Base-by-base conservation (phyloP, 2,113 vertebrate genomes). In the Silurus meridionalis region DNA sequence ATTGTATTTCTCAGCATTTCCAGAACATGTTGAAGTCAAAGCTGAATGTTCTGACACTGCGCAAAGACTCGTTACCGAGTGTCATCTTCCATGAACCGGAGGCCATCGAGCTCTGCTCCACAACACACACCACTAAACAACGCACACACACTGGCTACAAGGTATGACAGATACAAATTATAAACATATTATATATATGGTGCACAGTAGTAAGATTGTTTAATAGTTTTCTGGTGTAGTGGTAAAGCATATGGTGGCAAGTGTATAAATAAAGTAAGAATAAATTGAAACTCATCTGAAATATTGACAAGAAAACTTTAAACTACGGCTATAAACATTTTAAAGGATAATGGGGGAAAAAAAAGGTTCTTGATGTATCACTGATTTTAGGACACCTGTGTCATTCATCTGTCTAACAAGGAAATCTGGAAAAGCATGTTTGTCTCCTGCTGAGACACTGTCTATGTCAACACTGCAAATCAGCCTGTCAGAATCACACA, bases 21-120 rank as follows among this genome's bases (percentile, higher is more conserved):
- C 98, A 99, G 96, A 99, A 96, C 92, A 99, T 99, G 98, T 92
- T 99, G 95, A 99, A 99, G 94, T 97, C 97, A 25, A 99, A 99
- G 93, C 82, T 99, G 90, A 99, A 99, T 93, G 98, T 99, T 93
- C 94, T 99, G 91, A 99, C 98, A 60, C 95, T 99, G 92, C 96
- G 96, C 90, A 99, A 99, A 87, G 98, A 99, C 71, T 97, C 97
- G 37, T 93, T 98, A 86, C 98, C 98, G 0, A 96, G 98, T 0
- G 98, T 99, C 92, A 98, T 99, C 93, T 99, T 98, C 93, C 97
- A 98, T 0, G 98, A 99, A 89, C 98, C 98, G 0, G 98, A 99
- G 93, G 98, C 97, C 90, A 99, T 99, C 25, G 98, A 99, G 92
- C 96, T 99, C 28, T 98, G 98, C 88, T 97, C 97, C 89, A 97